Base-by-base conservation (phyloP, 2,888 invertebrate species). In the Mimumesa dahlbomi region DNA sequence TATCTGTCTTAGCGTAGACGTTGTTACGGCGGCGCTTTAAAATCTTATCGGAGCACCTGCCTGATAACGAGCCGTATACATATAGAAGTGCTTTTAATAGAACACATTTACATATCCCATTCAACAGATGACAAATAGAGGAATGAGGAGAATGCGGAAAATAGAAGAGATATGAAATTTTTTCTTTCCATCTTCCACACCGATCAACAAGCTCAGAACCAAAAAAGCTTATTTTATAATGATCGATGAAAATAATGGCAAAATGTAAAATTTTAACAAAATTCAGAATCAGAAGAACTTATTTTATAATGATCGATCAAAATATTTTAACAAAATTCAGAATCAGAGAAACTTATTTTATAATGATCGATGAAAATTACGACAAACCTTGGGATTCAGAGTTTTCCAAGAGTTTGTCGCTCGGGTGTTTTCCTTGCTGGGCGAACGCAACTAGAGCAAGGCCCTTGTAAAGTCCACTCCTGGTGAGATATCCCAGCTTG, bases 391-490 rank as follows among this genome's bases (percentile, higher is more conserved):
- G 88, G 77, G 88, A 87, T 83, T 89, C 89, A 9, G 90, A 91
- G 76, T 91, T 91, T 78, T 92, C 91, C 77, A 92, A 88, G 9
- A 92, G 85, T 82, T 92, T 92, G 49, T 91, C 90, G 19, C 91
- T 90, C 3, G 91, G 90, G 38, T 90, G 89, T 83, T 91, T 92
- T 19, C 92, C 92, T 79, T 92, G 92, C 76, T 92, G 92, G 6
- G 92, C 91, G 88, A 91, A 91, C 2, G 91, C 92, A 42, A 92
- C 89, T 43, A 92, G 86, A 2, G 92, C 92, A 46, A 92, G 86
- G 6, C 91, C 91, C 85, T 92, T 92, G 83, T 92, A 92, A 19
- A 92, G 85, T 83, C 90, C 90, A 22, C 91, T 91, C 70, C 92
- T 88, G 18, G 90, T 91, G 5, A 92, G 86, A 61, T 89, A 88